A percentile compares a stretch with the other conserved stretches of the same genome.
Evolutionary conservation across 2,888 invertebrate species (phyloP).

Genomic region (Himalopsyche kuldschensis): DNA sequence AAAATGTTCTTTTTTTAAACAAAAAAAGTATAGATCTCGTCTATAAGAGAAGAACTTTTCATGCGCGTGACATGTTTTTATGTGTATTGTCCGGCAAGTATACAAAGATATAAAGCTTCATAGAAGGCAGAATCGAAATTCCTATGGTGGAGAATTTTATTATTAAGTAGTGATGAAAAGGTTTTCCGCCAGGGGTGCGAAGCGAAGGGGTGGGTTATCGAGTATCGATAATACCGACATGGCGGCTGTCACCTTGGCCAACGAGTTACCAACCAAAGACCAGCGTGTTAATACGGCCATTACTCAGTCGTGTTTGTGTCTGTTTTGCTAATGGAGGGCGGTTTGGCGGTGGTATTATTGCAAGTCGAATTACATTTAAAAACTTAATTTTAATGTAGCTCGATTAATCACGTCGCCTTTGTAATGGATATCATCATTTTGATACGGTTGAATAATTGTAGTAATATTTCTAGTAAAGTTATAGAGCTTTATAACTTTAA

Average conservation of each 20-base stretch:
- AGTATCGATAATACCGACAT: background rate
- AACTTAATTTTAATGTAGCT: background rate
- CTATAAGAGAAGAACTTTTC: no score
- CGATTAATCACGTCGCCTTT: background rate
- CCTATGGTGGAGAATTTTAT: background rate
- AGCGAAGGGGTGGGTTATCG: background rate
- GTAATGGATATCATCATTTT: no score
- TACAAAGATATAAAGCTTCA: no score
- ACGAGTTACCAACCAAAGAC: background rate
- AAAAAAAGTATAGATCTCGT: no score
- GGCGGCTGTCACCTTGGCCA: background rate
- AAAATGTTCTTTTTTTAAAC: no score
- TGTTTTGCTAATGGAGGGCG: background rate
- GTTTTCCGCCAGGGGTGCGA: background rate
- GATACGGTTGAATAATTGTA: no score
- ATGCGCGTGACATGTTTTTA: no score
- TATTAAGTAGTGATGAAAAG: background rate
- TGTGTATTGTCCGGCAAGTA: no score
- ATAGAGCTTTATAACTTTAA: no score
- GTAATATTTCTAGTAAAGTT: no score
- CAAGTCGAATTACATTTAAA: background rate
- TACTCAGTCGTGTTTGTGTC: background rate
- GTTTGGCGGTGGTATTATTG: background rate
- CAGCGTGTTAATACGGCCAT: background rate
- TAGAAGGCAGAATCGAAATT: no score